Evolutionary conservation across 2,113 vertebrate genomes (phyloP).

Genomic region (Podarcis muralis): DNA sequence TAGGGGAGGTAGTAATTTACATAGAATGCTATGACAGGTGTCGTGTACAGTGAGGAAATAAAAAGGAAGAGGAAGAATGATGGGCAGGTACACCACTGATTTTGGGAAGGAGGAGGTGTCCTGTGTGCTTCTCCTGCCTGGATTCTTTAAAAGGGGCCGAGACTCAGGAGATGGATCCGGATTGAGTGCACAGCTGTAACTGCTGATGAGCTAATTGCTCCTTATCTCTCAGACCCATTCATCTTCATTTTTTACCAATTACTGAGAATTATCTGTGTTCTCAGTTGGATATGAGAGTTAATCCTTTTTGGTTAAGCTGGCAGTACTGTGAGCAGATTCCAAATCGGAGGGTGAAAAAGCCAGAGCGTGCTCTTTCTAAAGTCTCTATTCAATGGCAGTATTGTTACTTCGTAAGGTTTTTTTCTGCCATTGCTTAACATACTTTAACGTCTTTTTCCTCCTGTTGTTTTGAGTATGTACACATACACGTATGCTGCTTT

Average conservation of each 20-base stretch:
- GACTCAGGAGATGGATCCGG: conserved; percentile 96
- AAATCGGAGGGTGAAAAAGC: conserved; percentile 90
- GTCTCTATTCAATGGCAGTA: conserved; percentile 83
- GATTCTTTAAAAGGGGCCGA: conserved; percentile 90
- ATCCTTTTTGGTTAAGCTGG: conserved; percentile 99
- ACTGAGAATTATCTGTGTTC: conserved; percentile 99
- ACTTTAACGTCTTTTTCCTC: conserved; percentile 22
- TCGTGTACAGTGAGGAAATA: conserved; percentile 80
- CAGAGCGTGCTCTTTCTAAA: conserved; percentile 86
- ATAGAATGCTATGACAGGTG: conserved; percentile 86
- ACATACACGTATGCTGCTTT: conserved; percentile 37
- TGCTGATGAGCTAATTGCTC: conserved; percentile 99
- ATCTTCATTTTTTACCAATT: conserved; percentile 99
- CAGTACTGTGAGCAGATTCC: conserved; percentile 99
- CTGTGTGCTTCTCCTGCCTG: conserved; percentile 86
- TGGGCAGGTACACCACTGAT: conserved; percentile 83
- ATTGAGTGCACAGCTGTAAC: conserved; percentile 99
- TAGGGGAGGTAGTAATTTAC: conserved; percentile 77
- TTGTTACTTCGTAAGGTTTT: conserved; percentile 77
- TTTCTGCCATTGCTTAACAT: conserved; percentile 70
- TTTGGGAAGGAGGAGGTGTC: conserved; percentile 77
- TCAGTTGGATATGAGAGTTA: conserved; percentile 99
- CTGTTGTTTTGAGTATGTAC: conserved; percentile 17
- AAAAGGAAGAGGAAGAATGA: conserved; percentile 81
- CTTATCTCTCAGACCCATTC: conserved; percentile 99